Base-by-base conservation (phyloP, 2,888 invertebrate genomes). In the Parnassius glacialis region DNA sequence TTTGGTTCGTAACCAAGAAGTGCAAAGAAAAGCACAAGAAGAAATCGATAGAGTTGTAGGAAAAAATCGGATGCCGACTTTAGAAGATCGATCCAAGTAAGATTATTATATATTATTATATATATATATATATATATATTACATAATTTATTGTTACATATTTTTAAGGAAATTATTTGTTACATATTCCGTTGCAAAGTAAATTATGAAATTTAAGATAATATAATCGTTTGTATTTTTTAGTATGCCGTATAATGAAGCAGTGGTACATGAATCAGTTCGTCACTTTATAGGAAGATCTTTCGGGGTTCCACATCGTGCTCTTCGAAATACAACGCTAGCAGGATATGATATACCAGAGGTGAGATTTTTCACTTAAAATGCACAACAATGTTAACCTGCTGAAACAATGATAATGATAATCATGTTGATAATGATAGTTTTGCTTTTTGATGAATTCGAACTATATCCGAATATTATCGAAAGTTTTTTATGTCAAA, bases 161-260 rank as follows among this genome's bases (percentile, higher is more conserved):
- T 5, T 34, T 5, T 34, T 34, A 34, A 34, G 34, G 7, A 34
- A 34, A 34, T 34, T 34, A 34, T 7, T 34, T 34, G 34, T 34
- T 34, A 34, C 34, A 34, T 34, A 34, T 34, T 34, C 7, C 34
- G 44, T 44, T 12, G 12, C 3, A 44, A 9, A 44, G 44, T 11
- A 44, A 44, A 44, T 44, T 12, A 12, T 44, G 12, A 44, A 44
- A 34, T 34, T 34, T 34, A 7, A 7, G 1, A 0, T 34, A 34
- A 48, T n/a, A 48, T 10, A 45, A 16, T 25, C 12, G 7, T 34
- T 7, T 34, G 5, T 34, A 34, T 7, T 45, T 87, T 92, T 25
- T 79, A 96, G 95, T 57, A 93, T 97, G 94, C 96, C 96, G 0
- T 97, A 96, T 75, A 93, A 95, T 64, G 96, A 96, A 75, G 96